A percentile compares a stretch with the other conserved stretches of the same genome.
Evolutionary conservation across 1,140 invertebrate species (phyloP).

Genomic region (Drosophila lini): DNA sequence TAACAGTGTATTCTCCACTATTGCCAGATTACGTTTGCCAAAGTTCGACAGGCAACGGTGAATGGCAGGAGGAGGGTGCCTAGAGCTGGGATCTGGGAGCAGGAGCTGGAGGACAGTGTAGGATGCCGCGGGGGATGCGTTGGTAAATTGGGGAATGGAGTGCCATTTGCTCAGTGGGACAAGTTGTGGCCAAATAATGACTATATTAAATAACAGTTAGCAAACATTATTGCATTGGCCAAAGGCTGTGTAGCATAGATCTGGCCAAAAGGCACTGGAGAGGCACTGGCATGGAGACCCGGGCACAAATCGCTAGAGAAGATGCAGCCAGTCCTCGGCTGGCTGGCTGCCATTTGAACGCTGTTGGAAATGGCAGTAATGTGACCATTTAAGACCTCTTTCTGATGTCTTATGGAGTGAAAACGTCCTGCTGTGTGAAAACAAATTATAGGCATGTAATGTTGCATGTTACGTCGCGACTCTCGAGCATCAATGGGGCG

Average conservation of each 20-base stretch:
- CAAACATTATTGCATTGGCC: conserved; percentile 61
- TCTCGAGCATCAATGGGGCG: conserved; percentile 41
- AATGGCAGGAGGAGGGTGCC: conserved; percentile 9
- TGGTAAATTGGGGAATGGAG: conserved; percentile 45
- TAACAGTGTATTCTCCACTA: conserved; percentile 15
- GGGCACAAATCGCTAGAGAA: conserved; percentile 23
- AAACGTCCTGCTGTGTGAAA: conserved; percentile 84
- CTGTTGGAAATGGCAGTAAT: conserved; percentile 83
- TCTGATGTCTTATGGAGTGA: conserved; percentile 84
- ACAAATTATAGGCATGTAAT: conserved; percentile 84
- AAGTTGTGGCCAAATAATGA: conserved; percentile 67
- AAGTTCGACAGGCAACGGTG: conserved; percentile 46
- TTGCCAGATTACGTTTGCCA: conserved; percentile 31
- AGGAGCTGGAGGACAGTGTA: conserved; percentile 2
- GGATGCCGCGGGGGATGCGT: conserved; percentile 34
- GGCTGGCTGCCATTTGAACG: conserved; percentile 73
- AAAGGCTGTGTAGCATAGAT: conserved; percentile 51
- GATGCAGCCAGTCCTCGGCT: conserved; percentile 37
- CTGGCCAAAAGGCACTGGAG: conserved; percentile 36
- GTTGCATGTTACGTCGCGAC: conserved; percentile 81
- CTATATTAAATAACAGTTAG: conserved; percentile 70
- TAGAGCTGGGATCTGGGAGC: neutral
- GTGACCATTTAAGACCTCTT: conserved; percentile 84
- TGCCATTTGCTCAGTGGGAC: conserved; percentile 53
- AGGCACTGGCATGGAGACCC: conserved; percentile 4